Evolutionary conservation across 2,888 invertebrate genomes (phyloP).

Genomic region (Aphidius colemani): DNA sequence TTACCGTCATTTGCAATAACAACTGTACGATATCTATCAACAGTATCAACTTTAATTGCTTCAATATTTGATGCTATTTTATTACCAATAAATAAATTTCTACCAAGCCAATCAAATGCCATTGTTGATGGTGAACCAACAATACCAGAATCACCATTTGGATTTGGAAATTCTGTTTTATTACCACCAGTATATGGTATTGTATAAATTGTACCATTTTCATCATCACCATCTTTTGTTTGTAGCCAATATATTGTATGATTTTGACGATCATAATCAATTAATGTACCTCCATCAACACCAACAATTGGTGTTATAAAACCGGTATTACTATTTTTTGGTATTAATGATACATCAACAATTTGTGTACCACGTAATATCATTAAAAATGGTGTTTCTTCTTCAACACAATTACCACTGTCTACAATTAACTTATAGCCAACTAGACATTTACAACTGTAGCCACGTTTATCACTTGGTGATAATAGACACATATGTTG

Average conservation of each 20-base stretch:
- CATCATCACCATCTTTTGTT: constrained; percentile 71
- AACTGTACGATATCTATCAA: constrained; percentile 80
- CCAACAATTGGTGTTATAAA: constrained; percentile 87
- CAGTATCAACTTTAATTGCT: constrained; percentile 83
- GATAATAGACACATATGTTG: constrained; percentile 92
- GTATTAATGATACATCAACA: constrained; percentile 78
- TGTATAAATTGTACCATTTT: constrained; percentile 83
- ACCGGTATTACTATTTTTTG: constrained; percentile 77
- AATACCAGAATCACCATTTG: constrained; percentile 73
- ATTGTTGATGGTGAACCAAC: constrained; percentile 89
- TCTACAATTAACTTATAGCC: constrained; percentile 74
- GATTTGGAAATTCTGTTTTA: constrained; percentile 78
- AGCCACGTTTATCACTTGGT: constrained; percentile 72
- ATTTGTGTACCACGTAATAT: constrained; percentile 82
- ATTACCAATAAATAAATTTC: constrained; percentile 93
- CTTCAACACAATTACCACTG: constrained; percentile 75
- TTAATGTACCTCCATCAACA: constrained; percentile 82
- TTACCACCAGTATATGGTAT: constrained; percentile 87
- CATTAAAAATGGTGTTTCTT: constrained; percentile 88
- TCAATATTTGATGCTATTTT: constrained; percentile 89
- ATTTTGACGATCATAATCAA: constrained; percentile 89
- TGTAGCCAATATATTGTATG: constrained; percentile 86
- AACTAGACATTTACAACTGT: constrained; percentile 89
- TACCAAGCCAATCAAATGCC: constrained; percentile 96
- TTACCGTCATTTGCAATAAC: constrained; percentile 90